Base-by-base conservation (phyloP, 2,113 vertebrate genomes). In the Amazona guildingii region DNA sequence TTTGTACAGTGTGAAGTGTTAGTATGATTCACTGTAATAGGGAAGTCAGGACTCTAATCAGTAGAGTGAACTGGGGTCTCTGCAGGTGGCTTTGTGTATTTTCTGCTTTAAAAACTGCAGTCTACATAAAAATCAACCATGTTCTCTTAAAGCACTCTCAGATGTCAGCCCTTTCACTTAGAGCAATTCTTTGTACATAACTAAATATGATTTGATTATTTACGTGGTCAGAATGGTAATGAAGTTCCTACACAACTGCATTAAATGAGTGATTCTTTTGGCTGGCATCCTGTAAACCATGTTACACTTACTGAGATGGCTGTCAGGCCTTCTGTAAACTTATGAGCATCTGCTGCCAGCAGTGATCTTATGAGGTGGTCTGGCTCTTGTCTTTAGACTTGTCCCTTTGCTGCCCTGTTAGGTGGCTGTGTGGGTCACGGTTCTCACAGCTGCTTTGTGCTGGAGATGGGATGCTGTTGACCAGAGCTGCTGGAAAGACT, bases 31-130 rank as follows among this genome's bases (percentile, higher is more conserved):
- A 21, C 73, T 51, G 46, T 31, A 16, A 7, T 8, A 44, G 62
- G 66, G 79, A 93, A 57, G 64, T 48, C n/a, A 31, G 46, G 54
- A 33, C 66, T 75, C 41, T 41, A 63, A 55, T 76, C 28, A 44
- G 35, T 15, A 66, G 72, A 39, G 52, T 54, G 55, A 72, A 28
- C 33, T 35, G 5, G 63, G 62, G 17, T 48, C 73, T 76, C 57
- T 69, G 73, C 48, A 41, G 69, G 48, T 86, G 43, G 7, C 55
- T 92, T 39, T 9, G 3, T 83, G 44, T 81, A 16, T 90, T 77
- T 95, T 86, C 73, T 93, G 73, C 76, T 93, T 90, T 78, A 74
- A 68, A 88, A 95, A 41, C 51, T 77, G 41, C 64, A 51, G 29
- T 68, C 9, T 10, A 28, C 63, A 68, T 52, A 61, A 86, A 90